Evolutionary conservation across 2,888 invertebrate species (phyloP).

Genomic region (Parnassius mnemosyne): DNA sequence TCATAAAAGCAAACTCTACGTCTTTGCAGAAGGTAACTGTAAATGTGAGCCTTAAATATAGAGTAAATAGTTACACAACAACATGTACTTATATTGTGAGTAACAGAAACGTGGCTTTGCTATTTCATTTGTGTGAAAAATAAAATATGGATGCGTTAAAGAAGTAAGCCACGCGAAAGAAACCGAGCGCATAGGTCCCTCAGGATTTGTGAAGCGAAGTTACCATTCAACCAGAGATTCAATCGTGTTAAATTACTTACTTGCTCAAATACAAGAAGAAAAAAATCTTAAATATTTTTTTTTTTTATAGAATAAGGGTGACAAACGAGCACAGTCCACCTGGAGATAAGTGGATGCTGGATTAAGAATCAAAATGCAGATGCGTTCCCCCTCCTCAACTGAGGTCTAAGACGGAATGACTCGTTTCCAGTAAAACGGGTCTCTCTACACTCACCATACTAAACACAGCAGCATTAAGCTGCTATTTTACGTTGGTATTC

Average conservation of each 20-base stretch:
- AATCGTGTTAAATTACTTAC: conserved; percentile 72
- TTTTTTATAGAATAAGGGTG: no score
- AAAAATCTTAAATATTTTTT: conserved; percentile 53
- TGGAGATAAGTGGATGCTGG: no score
- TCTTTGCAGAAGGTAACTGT: neutral
- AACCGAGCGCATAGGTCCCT: conserved; percentile 46
- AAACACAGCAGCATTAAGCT: no score
- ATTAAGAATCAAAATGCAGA: no score
- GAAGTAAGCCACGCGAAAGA: conserved; percentile 9
- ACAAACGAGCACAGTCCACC: no score
- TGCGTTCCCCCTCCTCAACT: no score
- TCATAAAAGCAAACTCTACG: neutral
- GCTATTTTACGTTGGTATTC: no score
- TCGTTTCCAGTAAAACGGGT: no score
- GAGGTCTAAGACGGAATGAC: no score
- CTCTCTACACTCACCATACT: no score
- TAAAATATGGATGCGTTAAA: conserved; percentile 11
- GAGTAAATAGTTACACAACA: neutral
- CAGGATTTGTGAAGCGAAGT: conserved; percentile 41
- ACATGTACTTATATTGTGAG: neutral
- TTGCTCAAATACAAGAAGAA: conserved; percentile 68
- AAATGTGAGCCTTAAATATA: neutral
- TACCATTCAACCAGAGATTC: conserved; percentile 53
- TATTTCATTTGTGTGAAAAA: conserved; percentile 15
- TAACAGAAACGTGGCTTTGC: neutral